These are phyloP conservation scores for Drosophila mojavensis DNA, from an alignment of 1,140 invertebrate genomes.

Conservation along the genomic window DNA sequence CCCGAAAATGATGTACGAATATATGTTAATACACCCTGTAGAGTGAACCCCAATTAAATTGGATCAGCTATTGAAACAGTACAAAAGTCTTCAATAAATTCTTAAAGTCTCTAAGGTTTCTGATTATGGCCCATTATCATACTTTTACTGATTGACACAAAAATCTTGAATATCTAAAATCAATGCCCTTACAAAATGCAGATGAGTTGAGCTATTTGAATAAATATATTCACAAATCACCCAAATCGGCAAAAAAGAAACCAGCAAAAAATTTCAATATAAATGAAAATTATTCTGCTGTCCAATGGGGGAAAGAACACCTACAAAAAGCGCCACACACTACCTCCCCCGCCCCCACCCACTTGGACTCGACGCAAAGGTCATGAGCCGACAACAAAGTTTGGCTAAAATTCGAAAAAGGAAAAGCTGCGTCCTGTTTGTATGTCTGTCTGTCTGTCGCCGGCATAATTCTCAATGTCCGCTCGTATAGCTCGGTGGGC, in stretches of 20 bases:
- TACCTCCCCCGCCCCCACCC: background rate
- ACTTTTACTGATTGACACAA: conserved; percentile 14
- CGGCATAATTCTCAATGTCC: conserved; percentile 49
- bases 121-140: conserved; percentile 23
- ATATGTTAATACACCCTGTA: background rate
- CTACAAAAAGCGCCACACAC: background rate
- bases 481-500: conserved; percentile 5
- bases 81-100: background rate
- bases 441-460: conserved; percentile 16
- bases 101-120: background rate
- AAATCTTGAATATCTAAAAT: conserved; percentile 44
- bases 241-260: conserved; percentile 35
- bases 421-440: conserved; percentile 31
- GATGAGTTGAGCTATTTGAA: conserved; percentile 48
- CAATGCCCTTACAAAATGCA: conserved; percentile 54
- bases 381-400: conserved; percentile 2
- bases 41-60: background rate
- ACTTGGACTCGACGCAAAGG: background rate
- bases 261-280: conserved; percentile 60
- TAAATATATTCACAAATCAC: conserved; percentile 72
- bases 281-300: conserved; percentile 72
- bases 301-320: conserved; percentile 16
- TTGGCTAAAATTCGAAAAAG: conserved; percentile 23
- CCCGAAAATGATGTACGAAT: background rate
- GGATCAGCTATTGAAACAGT: no score